Evolutionary conservation across 2,888 invertebrate genomes (phyloP).

Genomic region (Sphaerophoria taeniata): DNA sequence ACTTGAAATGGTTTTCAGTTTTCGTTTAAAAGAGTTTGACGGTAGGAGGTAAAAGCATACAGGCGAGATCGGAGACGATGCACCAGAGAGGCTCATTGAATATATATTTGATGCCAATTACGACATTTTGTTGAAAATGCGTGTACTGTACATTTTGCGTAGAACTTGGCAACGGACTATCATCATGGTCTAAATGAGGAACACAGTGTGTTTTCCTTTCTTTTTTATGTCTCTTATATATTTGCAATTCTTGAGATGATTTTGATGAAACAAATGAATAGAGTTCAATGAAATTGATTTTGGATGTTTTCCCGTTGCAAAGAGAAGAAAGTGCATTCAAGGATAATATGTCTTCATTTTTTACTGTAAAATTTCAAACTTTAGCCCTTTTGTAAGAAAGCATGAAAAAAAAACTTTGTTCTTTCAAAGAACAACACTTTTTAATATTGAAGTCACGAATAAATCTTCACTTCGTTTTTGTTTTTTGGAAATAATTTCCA

Average conservation of each 20-base stretch:
- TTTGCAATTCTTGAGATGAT: conserved; percentile 10
- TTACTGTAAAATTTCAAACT: too few species aligned
- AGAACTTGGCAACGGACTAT: conserved; percentile 59
- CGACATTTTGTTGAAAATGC: conserved; percentile 69
- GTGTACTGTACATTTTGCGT: conserved; percentile 71
- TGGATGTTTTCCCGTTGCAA: conserved; percentile 31
- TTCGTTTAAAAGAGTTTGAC: conserved; percentile 49
- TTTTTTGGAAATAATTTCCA: conserved; percentile 37
- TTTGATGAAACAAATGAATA: conserved; percentile 49
- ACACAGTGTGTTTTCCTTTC: conserved; percentile 24
- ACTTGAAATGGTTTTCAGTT: conserved; percentile 68
- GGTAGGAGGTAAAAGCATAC: conserved; percentile 71
- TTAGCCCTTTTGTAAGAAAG: background rate
- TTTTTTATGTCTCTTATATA: conserved; percentile 1
- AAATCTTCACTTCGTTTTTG: conserved; percentile 30
- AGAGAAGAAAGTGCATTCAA: too few species aligned
- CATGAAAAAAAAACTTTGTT: background rate
- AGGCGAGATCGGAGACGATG: conserved; percentile 56
- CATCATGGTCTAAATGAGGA: conserved; percentile 63
- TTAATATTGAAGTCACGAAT: conserved; percentile 62
- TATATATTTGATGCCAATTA: conserved; percentile 53
- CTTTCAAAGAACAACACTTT: conserved; percentile 18
- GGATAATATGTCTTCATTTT: too few species aligned
- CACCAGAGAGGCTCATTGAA: background rate
- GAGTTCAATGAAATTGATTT: conserved; percentile 72